Conservation (phyloP, 2,888 invertebrate species). For the Cephus spinipes region DNA sequence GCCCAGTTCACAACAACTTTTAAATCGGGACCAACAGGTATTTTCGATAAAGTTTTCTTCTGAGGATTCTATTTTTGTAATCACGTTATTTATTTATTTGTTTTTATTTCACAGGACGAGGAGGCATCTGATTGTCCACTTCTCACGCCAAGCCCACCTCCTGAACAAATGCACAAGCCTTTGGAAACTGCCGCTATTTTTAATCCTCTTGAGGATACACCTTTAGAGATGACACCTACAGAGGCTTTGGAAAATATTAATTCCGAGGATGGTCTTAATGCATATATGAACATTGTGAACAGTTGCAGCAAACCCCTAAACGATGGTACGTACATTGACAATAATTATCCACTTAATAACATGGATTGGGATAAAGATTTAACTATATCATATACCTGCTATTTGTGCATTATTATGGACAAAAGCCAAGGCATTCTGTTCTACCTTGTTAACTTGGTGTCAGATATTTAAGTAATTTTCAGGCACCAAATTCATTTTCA, state of each 20-base stretch:
- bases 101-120: slow-evolving; percentile 61
- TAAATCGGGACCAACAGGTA: slow-evolving; percentile 58
- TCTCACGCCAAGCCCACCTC: slow-evolving; percentile 73
- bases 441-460: background rate
- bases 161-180: slow-evolving; percentile 59
- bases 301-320: slow-evolving; percentile 57
- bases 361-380: background rate
- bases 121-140: slow-evolving; percentile 78
- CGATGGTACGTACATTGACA: slow-evolving; percentile 49
- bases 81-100: background rate
- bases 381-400: background rate
- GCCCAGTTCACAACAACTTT: slow-evolving; percentile 48
- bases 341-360: background rate
- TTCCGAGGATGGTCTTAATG: slow-evolving; percentile 57
- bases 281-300: slow-evolving; percentile 60
- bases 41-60: slow-evolving; percentile 21
- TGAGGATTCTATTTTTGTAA: background rate
- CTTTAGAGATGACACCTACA: slow-evolving; percentile 48
- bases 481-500: background rate
- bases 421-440: background rate
- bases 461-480: background rate
- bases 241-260: slow-evolving; percentile 56
- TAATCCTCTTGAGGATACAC: slow-evolving; percentile 49
- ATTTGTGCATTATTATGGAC: background rate
- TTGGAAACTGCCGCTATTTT: slow-evolving; percentile 47